phyloP scores from a whole-genome alignment of 1,140 invertebrate genomes.

The Holotrichia oblita region DNA sequence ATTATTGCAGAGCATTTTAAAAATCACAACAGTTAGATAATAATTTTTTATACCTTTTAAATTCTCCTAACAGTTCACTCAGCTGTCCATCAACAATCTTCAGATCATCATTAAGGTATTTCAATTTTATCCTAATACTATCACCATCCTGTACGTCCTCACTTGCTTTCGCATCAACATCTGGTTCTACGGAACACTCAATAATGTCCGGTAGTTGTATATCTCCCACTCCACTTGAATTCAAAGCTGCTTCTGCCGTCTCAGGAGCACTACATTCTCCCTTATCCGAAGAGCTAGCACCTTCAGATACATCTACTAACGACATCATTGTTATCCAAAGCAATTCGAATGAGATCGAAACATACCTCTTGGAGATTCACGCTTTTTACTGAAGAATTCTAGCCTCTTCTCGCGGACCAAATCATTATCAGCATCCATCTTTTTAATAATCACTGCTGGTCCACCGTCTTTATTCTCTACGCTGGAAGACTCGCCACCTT shows the following conservation, averaged over 20 bases:
- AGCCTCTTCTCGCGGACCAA: slow-evolving; percentile 54
- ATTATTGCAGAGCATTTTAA: background rate
- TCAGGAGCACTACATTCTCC: slow-evolving; percentile 22
- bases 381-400: slow-evolving; percentile 52
- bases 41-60: slow-evolving; percentile 84
- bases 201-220: background rate
- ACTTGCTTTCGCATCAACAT: background rate
- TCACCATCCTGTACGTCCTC: background rate
- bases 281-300: slow-evolving; percentile 15
- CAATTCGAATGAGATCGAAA: too few species aligned
- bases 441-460: slow-evolving; percentile 65
- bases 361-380: slow-evolving; percentile 30
- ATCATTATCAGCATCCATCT: slow-evolving; percentile 62
- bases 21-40: too few species aligned
- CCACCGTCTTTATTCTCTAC: slow-evolving; percentile 57
- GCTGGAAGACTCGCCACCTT: slow-evolving; percentile 44
- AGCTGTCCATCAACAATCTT: slow-evolving; percentile 80
- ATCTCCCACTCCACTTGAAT: slow-evolving; percentile 14
- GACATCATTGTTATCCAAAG: too few species aligned
- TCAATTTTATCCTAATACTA: slow-evolving; percentile 79
- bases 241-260: background rate
- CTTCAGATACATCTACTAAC: slow-evolving; percentile 18
- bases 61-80: slow-evolving; percentile 81
- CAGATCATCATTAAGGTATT: slow-evolving; percentile 88
- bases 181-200: background rate